A percentile compares a stretch with the other conserved stretches of the same genome.
These are phyloP conservation scores for Sardinella longiceps DNA, from an alignment of 2,797 vertebrate genomes.

Conservation along the genomic window DNA sequence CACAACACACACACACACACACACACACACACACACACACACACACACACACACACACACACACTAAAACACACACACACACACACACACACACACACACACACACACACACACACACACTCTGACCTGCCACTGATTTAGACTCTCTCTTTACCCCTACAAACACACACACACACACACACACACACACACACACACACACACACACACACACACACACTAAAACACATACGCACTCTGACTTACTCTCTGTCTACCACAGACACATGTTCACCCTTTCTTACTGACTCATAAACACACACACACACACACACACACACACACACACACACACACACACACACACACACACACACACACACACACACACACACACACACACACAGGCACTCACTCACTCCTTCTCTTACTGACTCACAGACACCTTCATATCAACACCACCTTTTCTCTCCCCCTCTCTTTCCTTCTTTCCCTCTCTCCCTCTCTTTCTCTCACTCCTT, in stretches of 20 bases:
- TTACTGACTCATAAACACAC: slow-evolving; percentile 34
- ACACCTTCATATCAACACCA: background rate
- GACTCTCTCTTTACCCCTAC: slow-evolving; percentile 46
- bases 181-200: slow-evolving; percentile 19
- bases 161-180: background rate
- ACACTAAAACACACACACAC: background rate
- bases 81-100: slow-evolving; percentile 53
- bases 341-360: slow-evolving; percentile 19
- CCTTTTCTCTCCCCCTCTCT: too few relatives aligned
- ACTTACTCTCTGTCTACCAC: too few relatives aligned
- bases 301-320: slow-evolving; percentile 54
- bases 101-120: slow-evolving; percentile 40
- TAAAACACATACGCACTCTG: slow-evolving; percentile 45
- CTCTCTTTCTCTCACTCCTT: slow-evolving; percentile 55
- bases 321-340: slow-evolving; percentile 8
- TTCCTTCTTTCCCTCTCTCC: slow-evolving; percentile 50
- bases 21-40: background rate
- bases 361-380: slow-evolving; percentile 64
- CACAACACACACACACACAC: slow-evolving; percentile 46
- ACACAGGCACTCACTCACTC: slow-evolving; percentile 53
- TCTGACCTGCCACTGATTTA: background rate
- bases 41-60: background rate
- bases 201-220: slow-evolving; percentile 54
- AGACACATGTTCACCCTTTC: slow-evolving; percentile 30
- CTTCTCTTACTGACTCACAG: slow-evolving; percentile 51